Evolutionary conservation across 2,113 vertebrate genomes (phyloP), one percentile per base, ranked within the genome.

Genomic region (Onychorhynchus coronatus): DNA sequence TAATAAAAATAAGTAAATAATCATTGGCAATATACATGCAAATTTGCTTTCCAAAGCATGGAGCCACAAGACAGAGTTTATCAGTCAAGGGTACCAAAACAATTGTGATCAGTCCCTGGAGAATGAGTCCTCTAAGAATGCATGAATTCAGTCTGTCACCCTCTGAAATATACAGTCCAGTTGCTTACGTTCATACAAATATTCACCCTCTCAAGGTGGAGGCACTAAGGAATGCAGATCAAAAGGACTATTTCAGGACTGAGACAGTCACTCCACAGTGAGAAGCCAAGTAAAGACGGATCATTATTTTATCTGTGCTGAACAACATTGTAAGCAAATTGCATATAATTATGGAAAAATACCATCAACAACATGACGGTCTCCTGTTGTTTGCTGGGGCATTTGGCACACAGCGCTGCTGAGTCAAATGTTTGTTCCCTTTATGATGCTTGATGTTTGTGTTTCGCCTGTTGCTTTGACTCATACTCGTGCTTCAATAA

Each of bases 291-390:
- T 44, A 58, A 70, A 91, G 24, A 53, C 58, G 95, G 72, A 85
- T 95, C 52, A 85, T 94, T 95, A 91, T 91, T 91, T 92, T 88
- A 86, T 90, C 80, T 92, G 50, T 87, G 79, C 72, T 55, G 68
- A 86, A 35, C 44, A 88, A 93, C 50, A 77, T 56, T 93, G 65
- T 92, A 87, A 96, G 83, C 70, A 95, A 96, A 94, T 85, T 72
- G 74, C 73, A 92, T 39, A 58, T 77, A 92, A 94, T 91, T 94
- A 88, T 92, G 88, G 81, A 81, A 94, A 96, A 93, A 95, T 67
- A 72, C 41, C 55, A 67, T 70, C 77, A 94, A 78, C 91, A 94
- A 62, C 33, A 41, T 47, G 56, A 81, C 88, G 88, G 24, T 81
- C 74, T 92, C 73, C 70, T 90, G 81, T 89, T 8, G 12, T 63